Base-by-base conservation (phyloP, 2,888 invertebrate genomes). In the Ichneumoninae sp. region DNA sequence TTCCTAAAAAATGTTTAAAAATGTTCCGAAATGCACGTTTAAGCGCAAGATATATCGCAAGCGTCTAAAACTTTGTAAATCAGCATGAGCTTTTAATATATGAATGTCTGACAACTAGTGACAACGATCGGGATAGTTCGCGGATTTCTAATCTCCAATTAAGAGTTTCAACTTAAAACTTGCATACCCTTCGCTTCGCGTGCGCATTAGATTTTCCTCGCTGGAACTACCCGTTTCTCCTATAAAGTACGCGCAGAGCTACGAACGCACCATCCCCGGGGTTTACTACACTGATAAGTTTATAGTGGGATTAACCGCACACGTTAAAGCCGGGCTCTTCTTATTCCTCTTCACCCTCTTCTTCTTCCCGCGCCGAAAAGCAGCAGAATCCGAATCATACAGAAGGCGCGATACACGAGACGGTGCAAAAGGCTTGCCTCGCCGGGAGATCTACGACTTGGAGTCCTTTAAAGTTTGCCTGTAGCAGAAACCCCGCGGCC, bases 211-310 rank as follows among this genome's bases (percentile, higher is more conserved):
- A 33, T 5, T 60, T 36, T 40, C 40, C 57, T 36, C 60, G 26
- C 7, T 3, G 30, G 22, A 75, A 75, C 50, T 47, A 65, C 65
- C 62, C 65, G 65, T 65, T 75, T 66, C 54, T 22, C 65, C 36
- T 36, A 19, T 36, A 40, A 52, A 40, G 66, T 62, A 62, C 54
- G 52, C 13, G 47, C 40, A 65, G 3, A 57, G 74, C 76, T 66
- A 70, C 71, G 60, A 57, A 54, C 69, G 74, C 79, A 68, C 60
- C 16, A 47, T 5, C 68, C 52, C 44, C 54, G 47, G 77, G 76
- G 66, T 82, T 87, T 81, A 76, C 78, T 74, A 66, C 82, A 80
- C 75, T 68, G 86, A 87, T 84, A 72, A 83, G 85, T 87, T 87
- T 87, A 85, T 84, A 72, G 82, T 44, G 60, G 80, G 85, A 87